Conservation (phyloP, 2,888 invertebrate genomes). For the Acrocera orbiculus region DNA sequence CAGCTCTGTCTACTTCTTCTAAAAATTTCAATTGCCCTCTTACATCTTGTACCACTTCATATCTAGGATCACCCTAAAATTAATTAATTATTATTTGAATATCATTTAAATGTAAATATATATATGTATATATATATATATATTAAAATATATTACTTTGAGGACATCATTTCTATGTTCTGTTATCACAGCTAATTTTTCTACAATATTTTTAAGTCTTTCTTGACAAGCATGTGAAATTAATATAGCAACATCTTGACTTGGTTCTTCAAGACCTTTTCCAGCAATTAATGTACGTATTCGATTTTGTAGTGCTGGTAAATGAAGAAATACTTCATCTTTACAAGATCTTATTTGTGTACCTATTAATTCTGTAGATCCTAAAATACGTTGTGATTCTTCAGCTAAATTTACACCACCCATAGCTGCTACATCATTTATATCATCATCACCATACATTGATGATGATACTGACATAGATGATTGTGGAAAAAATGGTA, state of each 20-base stretch:
- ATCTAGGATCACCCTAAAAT: constrained; percentile 55
- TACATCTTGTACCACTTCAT: constrained; percentile 78
- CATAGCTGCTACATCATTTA: constrained; percentile 98
- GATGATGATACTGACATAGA: constrained; percentile 33
- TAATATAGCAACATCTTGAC: constrained; percentile 69
- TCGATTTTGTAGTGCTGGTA: constrained; percentile 56
- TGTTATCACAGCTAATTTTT: constrained; percentile 80
- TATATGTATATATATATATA: no score
- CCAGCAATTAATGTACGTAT: constrained; percentile 57
- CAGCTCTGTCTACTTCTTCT: constrained; percentile 87
- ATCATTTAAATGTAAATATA: neutral
- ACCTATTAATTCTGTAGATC: constrained; percentile 75
- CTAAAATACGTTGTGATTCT: constrained; percentile 86
- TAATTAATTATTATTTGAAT: constrained; percentile 8
- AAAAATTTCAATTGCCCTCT: constrained; percentile 90
- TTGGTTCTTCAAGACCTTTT: constrained; percentile 68
- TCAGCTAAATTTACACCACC: constrained; percentile 95
- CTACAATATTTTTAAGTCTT: constrained; percentile 73
- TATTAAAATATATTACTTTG: no score
- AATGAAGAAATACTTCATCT: constrained; percentile 74
- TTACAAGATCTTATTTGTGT: constrained; percentile 81
- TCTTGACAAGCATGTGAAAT: constrained; percentile 91
- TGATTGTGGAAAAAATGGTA: constrained; percentile 36
- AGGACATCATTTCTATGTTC: constrained; percentile 88
- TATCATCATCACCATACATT: constrained; percentile 74